A percentile compares a stretch with the other conserved stretches of the same genome.
Evolutionary conservation across 2,797 vertebrate species (phyloP).

Genomic region (Loriculus beryllinus): DNA sequence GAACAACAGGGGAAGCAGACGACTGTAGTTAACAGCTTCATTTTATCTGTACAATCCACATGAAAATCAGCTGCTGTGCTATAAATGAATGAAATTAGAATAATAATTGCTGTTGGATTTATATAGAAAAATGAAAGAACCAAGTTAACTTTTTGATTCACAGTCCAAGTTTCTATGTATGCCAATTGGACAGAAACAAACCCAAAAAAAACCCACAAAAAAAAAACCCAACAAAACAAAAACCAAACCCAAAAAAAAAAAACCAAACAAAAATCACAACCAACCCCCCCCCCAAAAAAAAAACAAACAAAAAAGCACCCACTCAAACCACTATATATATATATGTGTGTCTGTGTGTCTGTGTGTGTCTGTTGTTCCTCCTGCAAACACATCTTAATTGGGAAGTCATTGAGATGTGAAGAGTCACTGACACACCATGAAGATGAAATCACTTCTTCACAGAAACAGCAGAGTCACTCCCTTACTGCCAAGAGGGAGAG

Average conservation of each 20-base stretch:
- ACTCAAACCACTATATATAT: neutral
- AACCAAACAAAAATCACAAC: too few species aligned
- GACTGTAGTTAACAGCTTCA: neutral
- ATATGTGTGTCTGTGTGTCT: too few species aligned
- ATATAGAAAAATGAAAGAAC: neutral
- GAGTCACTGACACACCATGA: neutral
- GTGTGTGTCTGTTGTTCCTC: neutral
- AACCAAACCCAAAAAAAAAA: too few species aligned
- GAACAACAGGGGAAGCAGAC: neutral
- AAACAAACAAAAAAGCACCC: neutral
- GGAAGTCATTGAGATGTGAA: neutral
- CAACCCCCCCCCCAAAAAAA: too few species aligned
- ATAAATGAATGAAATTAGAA: neutral
- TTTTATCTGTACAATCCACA: neutral
- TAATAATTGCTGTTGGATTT: neutral
- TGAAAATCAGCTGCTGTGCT: neutral
- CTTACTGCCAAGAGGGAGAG: neutral
- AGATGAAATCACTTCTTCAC: neutral
- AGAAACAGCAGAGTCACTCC: neutral
- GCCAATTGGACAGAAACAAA: neutral
- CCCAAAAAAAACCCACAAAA: neutral
- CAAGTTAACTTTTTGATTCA: neutral
- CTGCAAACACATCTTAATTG: neutral
- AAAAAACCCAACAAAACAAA: too few species aligned
- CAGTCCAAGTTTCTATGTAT: neutral